Evolutionary conservation across 2,797 vertebrate genomes (phyloP), one percentile per base, ranked within the genome.

Genomic region (Cichlasoma orientale): DNA sequence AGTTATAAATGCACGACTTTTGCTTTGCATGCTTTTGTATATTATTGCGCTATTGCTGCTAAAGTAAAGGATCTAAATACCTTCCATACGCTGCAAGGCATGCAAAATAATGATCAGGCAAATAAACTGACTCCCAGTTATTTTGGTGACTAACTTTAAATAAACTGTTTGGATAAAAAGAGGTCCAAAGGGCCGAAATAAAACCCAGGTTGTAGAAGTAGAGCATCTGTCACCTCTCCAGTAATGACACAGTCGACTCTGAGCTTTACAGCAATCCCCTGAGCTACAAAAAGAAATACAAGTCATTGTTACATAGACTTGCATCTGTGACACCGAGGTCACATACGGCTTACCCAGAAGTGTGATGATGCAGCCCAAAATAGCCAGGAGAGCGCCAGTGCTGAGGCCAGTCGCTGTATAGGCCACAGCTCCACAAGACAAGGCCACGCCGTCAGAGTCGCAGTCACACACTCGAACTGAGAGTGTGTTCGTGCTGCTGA

Each of bases 401-500:
- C 98, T 98, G 54, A 99, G 97, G 72, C 98, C 98, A 0, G 97
- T 97, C 0, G 98, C 96, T 1, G 96, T 95, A 33, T 97, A 98
- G 14, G 98, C 98, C 89, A 98, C 96, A 0, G 97, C 97, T 10
- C 97, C 98, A 74, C 98, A 99, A 0, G 97, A 97, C 90, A 96
- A 93, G 50, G 97, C 96, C 38, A 95, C 83, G 1, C 97, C 97
- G 1, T 98, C 96, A 0, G 93, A 88, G 56, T 97, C 97, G 3
- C 98, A 99, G 69, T 97, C 97, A 13, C 98, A 99, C 77, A 99
- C 98, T 0, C 96, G 96, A 83, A 99, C 97, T 1, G 96, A 96
- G 11, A 99, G 96, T 0, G 97, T 98, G 84, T 98, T 98, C 27
- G 97, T 99, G 93, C 98, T 99, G 92, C 98, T 99, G 23, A 98